Percentiles rank a stretch among this genome's conserved stretches.
Evolutionary conservation across 37 sponge, comb jelly and placozoan species (phyloP).

Genomic region (Lycopodina hypogea): DNA sequence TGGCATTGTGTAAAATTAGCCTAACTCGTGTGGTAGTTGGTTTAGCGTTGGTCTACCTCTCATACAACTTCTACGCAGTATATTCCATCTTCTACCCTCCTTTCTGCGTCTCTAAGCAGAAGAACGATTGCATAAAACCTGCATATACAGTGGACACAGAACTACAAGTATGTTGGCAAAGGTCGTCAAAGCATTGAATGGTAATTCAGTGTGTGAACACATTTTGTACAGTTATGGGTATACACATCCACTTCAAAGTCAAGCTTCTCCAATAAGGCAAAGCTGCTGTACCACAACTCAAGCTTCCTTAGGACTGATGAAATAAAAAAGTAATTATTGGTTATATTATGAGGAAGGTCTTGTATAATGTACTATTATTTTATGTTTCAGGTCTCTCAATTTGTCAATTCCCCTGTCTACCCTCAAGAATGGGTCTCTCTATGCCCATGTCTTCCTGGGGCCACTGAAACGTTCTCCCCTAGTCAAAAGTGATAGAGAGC

Average conservation of each 20-base stretch:
- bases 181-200: not conserved
- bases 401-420: conserved; percentile 60
- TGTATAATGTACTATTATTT: not conserved
- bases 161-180: conserved; percentile 25
- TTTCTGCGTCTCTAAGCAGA: conserved; percentile 18
- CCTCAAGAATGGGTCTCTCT: conserved; percentile 73
- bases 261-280: conserved; percentile 9
- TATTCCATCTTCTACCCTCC: conserved; percentile 52
- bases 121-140: conserved; percentile 34
- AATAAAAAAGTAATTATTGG: conserved; percentile 9
- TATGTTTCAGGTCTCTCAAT: conserved; percentile 44
- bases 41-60: conserved; percentile 18
- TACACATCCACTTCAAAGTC: conserved; percentile 12
- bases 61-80: conserved; percentile 40
- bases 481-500: not conserved
- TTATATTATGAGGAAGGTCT: not conserved
- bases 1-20: not conserved
- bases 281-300: conserved; percentile 1
- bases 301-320: conserved; percentile 9
- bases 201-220: not conserved
- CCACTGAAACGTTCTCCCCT: conserved; percentile 27
- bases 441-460: conserved; percentile 60
- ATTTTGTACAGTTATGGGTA: conserved; percentile 35
- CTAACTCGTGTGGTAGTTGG: conserved; percentile 27
- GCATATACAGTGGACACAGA: conserved; percentile 11